A percentile compares a stretch with the other conserved stretches of the same genome.
phyloP scores from a whole-genome alignment of 2,888 invertebrate species.

The Drosophila fulvimacula region DNA sequence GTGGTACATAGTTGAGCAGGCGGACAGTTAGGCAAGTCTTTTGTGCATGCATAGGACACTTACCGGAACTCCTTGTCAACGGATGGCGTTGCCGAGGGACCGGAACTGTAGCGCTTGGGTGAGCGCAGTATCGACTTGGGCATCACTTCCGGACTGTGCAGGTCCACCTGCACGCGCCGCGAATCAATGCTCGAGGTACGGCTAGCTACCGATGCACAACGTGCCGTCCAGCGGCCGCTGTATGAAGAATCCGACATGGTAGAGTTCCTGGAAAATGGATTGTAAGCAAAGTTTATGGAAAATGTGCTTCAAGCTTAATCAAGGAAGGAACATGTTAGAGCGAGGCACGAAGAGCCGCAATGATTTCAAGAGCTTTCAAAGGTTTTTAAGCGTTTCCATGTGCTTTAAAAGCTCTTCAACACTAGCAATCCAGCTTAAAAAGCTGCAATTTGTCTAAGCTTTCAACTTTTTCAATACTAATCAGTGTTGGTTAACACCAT shows the following conservation, averaged over 20 bases:
- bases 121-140: constrained; percentile 82
- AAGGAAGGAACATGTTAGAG: neutral
- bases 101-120: constrained; percentile 82
- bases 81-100: constrained; percentile 83
- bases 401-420: constrained; percentile 1
- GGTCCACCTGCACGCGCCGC: constrained; percentile 83
- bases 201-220: constrained; percentile 83
- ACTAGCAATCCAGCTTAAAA: neutral
- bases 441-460: neutral
- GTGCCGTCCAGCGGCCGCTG: constrained; percentile 83
- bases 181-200: constrained; percentile 84
- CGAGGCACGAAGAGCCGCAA: neutral
- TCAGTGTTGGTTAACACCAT: constrained; percentile 9
- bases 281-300: neutral
- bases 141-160: constrained; percentile 84
- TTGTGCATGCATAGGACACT: constrained; percentile 24
- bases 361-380: neutral
- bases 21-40: constrained; percentile 5
- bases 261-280: constrained; percentile 72
- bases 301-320: neutral
- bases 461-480: neutral
- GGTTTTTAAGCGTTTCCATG: no score
- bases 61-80: constrained; percentile 84
- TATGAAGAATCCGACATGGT: constrained; percentile 84
- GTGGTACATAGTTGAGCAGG: neutral